These are phyloP conservation scores for Lepidotrigona ventralis DNA, from an alignment of 1,140 invertebrate species.

Conservation along the genomic window DNA sequence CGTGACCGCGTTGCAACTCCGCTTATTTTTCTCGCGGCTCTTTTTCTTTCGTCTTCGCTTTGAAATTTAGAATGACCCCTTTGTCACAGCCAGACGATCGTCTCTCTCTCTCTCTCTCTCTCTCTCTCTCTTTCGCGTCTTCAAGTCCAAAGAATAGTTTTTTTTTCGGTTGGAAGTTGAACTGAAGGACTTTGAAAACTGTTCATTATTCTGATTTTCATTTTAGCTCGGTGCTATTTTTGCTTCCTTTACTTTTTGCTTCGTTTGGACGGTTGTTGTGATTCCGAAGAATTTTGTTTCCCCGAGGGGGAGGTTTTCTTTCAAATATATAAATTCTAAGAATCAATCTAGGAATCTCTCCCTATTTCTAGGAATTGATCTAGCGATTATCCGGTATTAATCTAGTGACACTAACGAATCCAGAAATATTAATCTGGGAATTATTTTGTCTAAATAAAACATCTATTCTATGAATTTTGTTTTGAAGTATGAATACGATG, in stretches of 20 bases:
- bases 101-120: background rate
- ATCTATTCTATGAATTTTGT: too few relatives aligned
- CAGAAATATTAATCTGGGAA: too few relatives aligned
- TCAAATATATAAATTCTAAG: too few relatives aligned
- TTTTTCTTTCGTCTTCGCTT: background rate
- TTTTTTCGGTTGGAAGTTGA: background rate
- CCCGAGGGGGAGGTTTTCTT: too few relatives aligned
- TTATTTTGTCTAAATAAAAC: too few relatives aligned
- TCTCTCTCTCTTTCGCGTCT: too few relatives aligned
- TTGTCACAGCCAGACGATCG: background rate
- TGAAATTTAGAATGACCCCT: background rate
- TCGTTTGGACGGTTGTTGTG: background rate
- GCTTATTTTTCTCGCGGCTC: background rate
- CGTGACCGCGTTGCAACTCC: background rate
- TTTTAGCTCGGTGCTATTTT: too few relatives aligned
- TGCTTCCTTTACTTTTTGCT: background rate
- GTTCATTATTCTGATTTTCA: background rate
- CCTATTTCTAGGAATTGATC: too few relatives aligned
- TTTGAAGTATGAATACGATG: too few relatives aligned
- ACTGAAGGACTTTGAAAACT: background rate
- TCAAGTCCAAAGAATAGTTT: background rate
- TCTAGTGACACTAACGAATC: too few relatives aligned
- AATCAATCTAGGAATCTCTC: too few relatives aligned
- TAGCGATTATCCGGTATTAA: too few relatives aligned
- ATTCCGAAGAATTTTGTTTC: background rate